These are phyloP conservation scores for Amphimallon solstitiale DNA, from an alignment of 2,888 invertebrate genomes.

Conservation along the genomic window DNA sequence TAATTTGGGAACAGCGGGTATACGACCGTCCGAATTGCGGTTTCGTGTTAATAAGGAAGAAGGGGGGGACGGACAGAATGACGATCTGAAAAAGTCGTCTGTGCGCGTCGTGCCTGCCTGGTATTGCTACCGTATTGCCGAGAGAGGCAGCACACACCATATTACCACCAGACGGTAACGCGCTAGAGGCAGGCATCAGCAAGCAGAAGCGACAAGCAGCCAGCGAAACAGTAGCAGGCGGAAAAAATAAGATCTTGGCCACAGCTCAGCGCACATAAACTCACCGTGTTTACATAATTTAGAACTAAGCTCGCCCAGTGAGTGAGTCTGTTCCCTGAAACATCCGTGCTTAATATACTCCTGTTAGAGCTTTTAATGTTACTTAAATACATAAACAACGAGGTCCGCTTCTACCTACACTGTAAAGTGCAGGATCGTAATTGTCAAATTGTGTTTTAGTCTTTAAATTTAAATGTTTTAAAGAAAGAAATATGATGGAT, in stretches of 20 bases:
- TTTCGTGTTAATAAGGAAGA: constrained; percentile 18
- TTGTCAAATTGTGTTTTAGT: background rate
- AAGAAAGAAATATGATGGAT: too few species aligned
- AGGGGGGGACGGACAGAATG: background rate
- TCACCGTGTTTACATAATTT: constrained; percentile 44
- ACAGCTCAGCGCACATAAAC: constrained; percentile 44
- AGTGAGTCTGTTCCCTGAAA: constrained; percentile 55
- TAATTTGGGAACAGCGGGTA: constrained; percentile 19
- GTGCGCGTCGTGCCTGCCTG: background rate
- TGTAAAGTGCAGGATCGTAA: constrained; percentile 39
- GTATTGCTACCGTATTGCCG: background rate
- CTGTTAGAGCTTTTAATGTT: constrained; percentile 53
- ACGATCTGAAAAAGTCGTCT: background rate
- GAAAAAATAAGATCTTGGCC: constrained; percentile 43
- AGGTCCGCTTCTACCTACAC: constrained; percentile 46
- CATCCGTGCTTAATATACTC: constrained; percentile 56
- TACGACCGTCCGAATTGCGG: constrained; percentile 13
- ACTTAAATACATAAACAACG: constrained; percentile 53
- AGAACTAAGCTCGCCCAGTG: constrained; percentile 40
- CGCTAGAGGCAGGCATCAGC: background rate
- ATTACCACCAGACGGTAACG: constrained; percentile 7
- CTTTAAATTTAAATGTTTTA: too few species aligned
- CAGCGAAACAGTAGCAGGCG: constrained; percentile 6
- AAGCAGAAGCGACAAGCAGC: background rate
- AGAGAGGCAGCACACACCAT: background rate